Base-by-base conservation (phyloP, 1,140 invertebrate genomes). In the Hesperophylax magnus region DNA sequence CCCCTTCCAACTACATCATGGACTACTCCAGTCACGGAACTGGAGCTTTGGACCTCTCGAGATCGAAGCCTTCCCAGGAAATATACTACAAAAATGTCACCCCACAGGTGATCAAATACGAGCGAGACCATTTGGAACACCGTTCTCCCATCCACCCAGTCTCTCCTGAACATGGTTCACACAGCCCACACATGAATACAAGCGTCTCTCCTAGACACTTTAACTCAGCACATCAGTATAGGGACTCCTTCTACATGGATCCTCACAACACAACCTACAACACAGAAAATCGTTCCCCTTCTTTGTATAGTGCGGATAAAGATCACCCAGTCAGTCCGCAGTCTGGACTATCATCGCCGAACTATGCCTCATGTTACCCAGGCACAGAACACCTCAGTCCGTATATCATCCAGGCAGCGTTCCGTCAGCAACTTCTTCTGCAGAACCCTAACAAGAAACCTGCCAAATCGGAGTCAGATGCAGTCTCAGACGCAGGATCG, bases 31-130 rank as follows among this genome's bases (percentile, higher is more conserved):
- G 27, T 7, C 78, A 75, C 22, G 52, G 11, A 14, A 3, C 63
- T 3, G 75, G 86, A 74, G 87, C 86, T 9, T 77, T 88, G 67
- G 88, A 89, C 84, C 82, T 89, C 31, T 89, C 88, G 7, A 58
- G 54, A 24, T 60, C 54, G 5, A 86, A 54, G 22, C 15, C 31
- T 11, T 63, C 78, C 11, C 18, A 20, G 14, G 61, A 53, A 39
- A 24, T 20, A 9, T 56, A n/a, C 27, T 69, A 54, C 8, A 61
- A 56, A 18, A n/a, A 60, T n/a, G 15, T 22, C 18, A 15, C 6
- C 52, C 22, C 31, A 15, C 11, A 56, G 7, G 74, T 31, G 15
- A 27, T 11, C 0, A 76, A 61, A 39, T 76, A 39, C 54, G 58
- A 76, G 3, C 18, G 74, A 39, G 54, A 47, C 20, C 31, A 22